Evolutionary conservation across 2,888 invertebrate species (phyloP), one percentile per base, ranked within the genome.

Genomic region (Brachyptera risi): DNA sequence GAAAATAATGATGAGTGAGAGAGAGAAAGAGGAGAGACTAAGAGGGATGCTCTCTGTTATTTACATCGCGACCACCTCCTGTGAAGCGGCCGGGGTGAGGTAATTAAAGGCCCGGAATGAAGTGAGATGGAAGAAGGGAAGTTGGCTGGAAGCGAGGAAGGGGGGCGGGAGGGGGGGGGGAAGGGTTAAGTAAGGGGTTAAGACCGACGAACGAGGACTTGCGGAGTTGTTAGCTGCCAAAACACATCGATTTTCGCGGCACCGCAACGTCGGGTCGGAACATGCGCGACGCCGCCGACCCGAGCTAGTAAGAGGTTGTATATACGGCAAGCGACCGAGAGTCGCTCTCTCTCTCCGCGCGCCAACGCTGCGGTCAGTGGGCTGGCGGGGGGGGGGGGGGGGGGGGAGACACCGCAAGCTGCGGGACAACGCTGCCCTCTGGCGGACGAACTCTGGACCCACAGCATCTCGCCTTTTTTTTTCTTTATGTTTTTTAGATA

Each of bases 161-260:
- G 21, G 38, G 37, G 26, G 37, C 19, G 23, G 27, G 26, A 61
- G 42, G 44, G 47, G 56, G 44, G 57, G 60, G 59, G 27, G 59
- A 61, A 40, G 50, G 54, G 24, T 19, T 37, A 49, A 24, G 54
- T 44, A 35, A n/a, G 27, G 51, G 56, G 58, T 49, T 40, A 54
- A 44, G 50, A 42, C 37, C 54, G 50, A 60, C 38, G 63, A 58
- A 58, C 56, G 50, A 60, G 61, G 60, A 60, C 60, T 59, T 60
- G 66, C 51, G 63, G 62, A 60, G 56, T 58, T 59, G 62, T 56
- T 63, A 56, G 65, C 65, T 65, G 63, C 65, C 63, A 59, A 63
- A 65, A 63, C 60, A 65, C 65, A 65, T 65, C 65, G 65, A 65
- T 65, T 65, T 65, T 63, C 63, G 40, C 59, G 59, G 60, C 21